These are phyloP conservation scores for Eupristina koningsbergeri DNA, from an alignment of 1,140 invertebrate species.

Conservation along the genomic window DNA sequence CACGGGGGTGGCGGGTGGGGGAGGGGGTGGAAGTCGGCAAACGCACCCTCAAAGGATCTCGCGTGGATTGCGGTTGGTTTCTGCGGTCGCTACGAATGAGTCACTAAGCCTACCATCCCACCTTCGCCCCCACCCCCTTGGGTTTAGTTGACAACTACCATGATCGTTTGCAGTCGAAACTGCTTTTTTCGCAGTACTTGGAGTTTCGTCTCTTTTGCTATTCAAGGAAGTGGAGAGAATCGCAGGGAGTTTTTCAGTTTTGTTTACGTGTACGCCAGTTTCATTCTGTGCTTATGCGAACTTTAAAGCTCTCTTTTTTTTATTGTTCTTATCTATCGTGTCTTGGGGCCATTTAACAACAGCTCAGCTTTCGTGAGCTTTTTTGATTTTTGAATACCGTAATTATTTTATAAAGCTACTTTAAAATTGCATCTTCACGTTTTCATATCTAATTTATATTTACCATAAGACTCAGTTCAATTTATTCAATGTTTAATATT, in stretches of 20 bases:
- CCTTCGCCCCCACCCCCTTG: too few relatives aligned
- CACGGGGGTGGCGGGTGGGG: not conserved
- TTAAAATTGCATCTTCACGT: too few relatives aligned
- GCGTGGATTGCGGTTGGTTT: not conserved
- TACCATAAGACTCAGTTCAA: too few relatives aligned
- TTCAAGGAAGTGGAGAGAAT: not conserved
- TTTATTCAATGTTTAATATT: too few relatives aligned
- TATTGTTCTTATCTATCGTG: not conserved
- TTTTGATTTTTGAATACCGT: not conserved
- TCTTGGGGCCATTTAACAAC: not conserved
- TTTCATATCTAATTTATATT: too few relatives aligned
- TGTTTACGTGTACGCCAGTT: not conserved
- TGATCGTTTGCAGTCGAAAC: not conserved
- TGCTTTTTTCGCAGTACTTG: not conserved
- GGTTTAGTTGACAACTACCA: too few relatives aligned
- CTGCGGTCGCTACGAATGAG: not conserved
- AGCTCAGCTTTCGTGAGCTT: not conserved
- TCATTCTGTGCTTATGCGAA: too few relatives aligned
- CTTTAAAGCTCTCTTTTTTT: constrained; percentile 16
- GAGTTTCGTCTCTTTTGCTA: not conserved
- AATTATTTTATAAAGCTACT: not conserved
- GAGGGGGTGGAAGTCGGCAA: not conserved
- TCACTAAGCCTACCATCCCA: not conserved
- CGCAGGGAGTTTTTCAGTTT: not conserved
- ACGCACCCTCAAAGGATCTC: not conserved